These are phyloP conservation scores for Nymphicus hollandicus DNA, from an alignment of 2,113 vertebrate species.

Conservation along the genomic window DNA sequence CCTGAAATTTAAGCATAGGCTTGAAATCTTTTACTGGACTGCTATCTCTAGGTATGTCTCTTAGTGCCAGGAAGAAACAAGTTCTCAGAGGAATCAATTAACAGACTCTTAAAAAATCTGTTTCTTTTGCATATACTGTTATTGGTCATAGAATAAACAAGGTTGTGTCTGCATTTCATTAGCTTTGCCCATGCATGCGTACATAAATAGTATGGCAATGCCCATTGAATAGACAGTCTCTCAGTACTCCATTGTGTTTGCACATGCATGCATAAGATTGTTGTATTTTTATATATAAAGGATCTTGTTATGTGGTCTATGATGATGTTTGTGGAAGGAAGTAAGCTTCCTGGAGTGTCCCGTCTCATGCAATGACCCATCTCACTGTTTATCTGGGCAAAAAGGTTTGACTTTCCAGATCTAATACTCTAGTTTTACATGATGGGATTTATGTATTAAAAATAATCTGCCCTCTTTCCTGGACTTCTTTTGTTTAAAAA, in stretches of 20 bases:
- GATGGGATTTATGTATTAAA: not conserved
- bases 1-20: not conserved
- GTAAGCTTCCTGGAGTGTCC: not conserved
- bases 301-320: not conserved
- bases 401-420: not conserved
- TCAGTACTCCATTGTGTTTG: constrained; percentile 45
- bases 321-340: not conserved
- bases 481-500: not conserved
- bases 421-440: not conserved
- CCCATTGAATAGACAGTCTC: not conserved
- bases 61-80: not conserved
- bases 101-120: not conserved
- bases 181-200: constrained; percentile 48
- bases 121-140: not conserved
- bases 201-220: constrained; percentile 1
- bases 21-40: not conserved
- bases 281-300: constrained; percentile 28
- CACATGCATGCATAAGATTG: constrained; percentile 52
- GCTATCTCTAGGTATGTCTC: not conserved
- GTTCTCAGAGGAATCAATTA: not conserved
- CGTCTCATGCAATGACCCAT: not conserved
- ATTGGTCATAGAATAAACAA: not conserved
- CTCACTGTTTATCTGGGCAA: not conserved
- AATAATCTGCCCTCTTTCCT: not conserved
- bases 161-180: constrained; percentile 2